Evolutionary conservation across 2,797 vertebrate genomes (phyloP).

Genomic region (Anableps anableps): DNA sequence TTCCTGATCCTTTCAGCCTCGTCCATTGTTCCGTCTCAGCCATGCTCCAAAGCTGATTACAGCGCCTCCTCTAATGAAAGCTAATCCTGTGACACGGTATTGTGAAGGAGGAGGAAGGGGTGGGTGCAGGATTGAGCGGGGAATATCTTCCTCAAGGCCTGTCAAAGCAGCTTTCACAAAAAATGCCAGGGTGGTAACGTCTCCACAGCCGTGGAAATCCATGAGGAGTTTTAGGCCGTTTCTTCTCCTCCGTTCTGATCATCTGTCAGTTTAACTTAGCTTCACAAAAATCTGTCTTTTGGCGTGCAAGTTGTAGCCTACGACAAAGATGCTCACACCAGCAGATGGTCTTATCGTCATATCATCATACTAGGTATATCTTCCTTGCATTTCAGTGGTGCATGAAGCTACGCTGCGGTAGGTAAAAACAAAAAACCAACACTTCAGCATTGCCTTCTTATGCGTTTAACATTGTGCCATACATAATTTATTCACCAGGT

Average conservation of each 20-base stretch:
- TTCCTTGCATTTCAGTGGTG: background rate
- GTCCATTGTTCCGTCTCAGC: slow-evolving; percentile 71
- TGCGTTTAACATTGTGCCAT: background rate
- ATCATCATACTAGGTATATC: background rate
- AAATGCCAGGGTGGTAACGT: slow-evolving; percentile 60
- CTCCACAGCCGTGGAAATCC: slow-evolving; percentile 46
- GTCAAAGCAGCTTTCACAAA: slow-evolving; percentile 63
- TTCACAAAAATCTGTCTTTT: background rate
- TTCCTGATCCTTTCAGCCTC: slow-evolving; percentile 70
- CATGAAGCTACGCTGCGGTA: background rate
- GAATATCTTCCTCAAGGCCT: slow-evolving; percentile 73
- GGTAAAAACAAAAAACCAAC: background rate
- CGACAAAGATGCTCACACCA: background rate
- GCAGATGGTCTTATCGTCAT: background rate
- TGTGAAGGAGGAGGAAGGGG: slow-evolving; percentile 50
- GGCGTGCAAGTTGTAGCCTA: background rate
- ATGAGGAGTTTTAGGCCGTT: slow-evolving; percentile 28
- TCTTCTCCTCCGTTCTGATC: slow-evolving; percentile 10
- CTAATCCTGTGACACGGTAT: slow-evolving; percentile 80
- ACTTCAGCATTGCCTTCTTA: background rate
- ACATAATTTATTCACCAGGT: background rate
- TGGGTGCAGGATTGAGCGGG: slow-evolving; percentile 47
- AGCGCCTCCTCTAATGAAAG: slow-evolving; percentile 78
- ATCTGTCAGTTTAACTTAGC: background rate
- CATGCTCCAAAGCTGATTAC: slow-evolving; percentile 81